Evolutionary conservation across 1,140 invertebrate genomes (phyloP).

Genomic region (Eciton burchellii): DNA sequence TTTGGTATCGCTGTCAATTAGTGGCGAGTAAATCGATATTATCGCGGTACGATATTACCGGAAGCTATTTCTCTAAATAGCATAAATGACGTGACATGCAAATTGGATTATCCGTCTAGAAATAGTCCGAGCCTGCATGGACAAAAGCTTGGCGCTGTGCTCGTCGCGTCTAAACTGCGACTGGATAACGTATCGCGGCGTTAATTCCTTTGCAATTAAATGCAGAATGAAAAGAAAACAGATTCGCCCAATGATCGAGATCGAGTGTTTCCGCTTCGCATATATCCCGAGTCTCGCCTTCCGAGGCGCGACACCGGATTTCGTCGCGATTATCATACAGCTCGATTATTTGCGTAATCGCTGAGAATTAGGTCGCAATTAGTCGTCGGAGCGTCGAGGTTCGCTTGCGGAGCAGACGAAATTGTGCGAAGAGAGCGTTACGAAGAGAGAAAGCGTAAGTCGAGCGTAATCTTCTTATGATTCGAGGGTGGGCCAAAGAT

Average conservation of each 20-base stretch:
- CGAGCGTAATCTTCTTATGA: background rate
- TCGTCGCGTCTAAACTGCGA: constrained; percentile 31
- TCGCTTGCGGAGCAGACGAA: constrained; percentile 1
- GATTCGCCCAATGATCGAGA: too few relatives aligned
- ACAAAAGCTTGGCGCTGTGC: constrained; percentile 1
- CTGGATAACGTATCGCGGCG: constrained; percentile 13
- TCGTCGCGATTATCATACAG: constrained; percentile 26
- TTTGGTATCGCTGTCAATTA: constrained; percentile 46
- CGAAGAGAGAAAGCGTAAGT: constrained; percentile 38
- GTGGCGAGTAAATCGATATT: constrained; percentile 63
- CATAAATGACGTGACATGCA: constrained; percentile 30
- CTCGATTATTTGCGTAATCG: constrained; percentile 55
- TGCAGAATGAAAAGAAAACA: constrained; percentile 16
- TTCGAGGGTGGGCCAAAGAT: background rate
- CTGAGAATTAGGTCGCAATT: constrained; percentile 45
- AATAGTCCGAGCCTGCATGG: background rate
- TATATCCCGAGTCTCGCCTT: too few relatives aligned
- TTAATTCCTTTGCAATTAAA: constrained; percentile 43
- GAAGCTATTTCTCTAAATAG: constrained; percentile 55
- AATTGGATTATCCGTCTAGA: constrained; percentile 58
- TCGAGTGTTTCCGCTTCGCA: too few relatives aligned
- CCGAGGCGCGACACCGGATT: too few relatives aligned
- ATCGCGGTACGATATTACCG: constrained; percentile 21
- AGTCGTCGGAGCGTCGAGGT: background rate
- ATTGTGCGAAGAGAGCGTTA: too few relatives aligned